Percentiles rank a stretch among this genome's conserved stretches.
Conservation (phyloP, 1,140 invertebrate genomes). For the Plodia interpunctella region DNA sequence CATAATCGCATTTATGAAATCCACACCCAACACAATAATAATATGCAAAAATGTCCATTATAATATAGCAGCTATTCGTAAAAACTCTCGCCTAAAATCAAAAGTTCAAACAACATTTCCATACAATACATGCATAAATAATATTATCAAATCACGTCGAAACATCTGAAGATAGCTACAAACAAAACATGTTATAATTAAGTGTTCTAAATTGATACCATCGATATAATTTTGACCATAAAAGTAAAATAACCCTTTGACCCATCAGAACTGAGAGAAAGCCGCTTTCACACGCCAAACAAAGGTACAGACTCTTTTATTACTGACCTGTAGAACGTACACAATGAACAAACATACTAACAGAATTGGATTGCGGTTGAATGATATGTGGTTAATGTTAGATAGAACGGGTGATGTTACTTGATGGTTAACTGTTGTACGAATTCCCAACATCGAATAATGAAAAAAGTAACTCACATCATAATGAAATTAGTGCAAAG, state of each 20-base stretch:
- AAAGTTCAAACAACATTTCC: too few relatives aligned
- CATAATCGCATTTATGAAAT: too few relatives aligned
- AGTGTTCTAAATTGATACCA: background rate
- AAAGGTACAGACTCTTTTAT: constrained; percentile 38
- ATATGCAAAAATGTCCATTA: too few relatives aligned
- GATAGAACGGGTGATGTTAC: background rate
- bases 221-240: background rate
- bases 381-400: background rate
- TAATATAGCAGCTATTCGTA: too few relatives aligned
- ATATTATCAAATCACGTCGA: background rate
- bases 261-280: constrained; percentile 35
- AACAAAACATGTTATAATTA: background rate
- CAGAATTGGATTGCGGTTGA: background rate
- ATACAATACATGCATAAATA: background rate
- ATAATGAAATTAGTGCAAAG: too few relatives aligned
- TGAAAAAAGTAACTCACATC: too few relatives aligned
- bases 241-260: constrained; percentile 35
- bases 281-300: constrained; percentile 45
- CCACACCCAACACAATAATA: too few relatives aligned
- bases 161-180: background rate
- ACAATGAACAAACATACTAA: constrained; percentile 5
- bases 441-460: too few relatives aligned
- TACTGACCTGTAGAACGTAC: constrained; percentile 25
- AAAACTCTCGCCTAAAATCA: too few relatives aligned
- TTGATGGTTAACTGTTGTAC: too few relatives aligned